Conservation (phyloP, 1,140 invertebrate genomes). For the Tetramorium alpestre region DNA sequence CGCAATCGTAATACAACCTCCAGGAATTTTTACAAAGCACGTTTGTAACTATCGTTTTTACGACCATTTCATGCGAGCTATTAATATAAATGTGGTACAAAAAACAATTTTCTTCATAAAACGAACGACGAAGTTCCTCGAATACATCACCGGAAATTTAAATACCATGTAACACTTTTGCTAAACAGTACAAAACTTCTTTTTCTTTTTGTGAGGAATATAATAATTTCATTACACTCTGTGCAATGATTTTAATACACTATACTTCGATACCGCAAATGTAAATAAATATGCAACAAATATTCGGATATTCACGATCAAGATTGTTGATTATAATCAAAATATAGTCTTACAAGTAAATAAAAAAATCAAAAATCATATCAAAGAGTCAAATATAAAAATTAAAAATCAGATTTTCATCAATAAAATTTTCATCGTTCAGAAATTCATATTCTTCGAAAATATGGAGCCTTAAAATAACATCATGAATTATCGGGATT, state of each 20-base stretch:
- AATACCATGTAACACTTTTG: slow-evolving; percentile 24
- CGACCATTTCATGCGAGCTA: neutral
- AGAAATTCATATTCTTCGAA: slow-evolving; percentile 26
- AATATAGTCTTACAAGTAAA: slow-evolving; percentile 5
- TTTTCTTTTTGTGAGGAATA: neutral
- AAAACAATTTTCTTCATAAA: neutral
- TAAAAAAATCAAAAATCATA: neutral
- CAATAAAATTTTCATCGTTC: neutral
- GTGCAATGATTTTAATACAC: slow-evolving; percentile 15
- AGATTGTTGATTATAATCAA: slow-evolving; percentile 27
- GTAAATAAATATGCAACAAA: neutral
- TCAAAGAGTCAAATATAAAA: neutral
- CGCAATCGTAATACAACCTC: slow-evolving; percentile 79
- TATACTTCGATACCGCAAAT: neutral
- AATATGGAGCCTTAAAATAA: neutral
- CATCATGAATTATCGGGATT: neutral
- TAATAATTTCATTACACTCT: slow-evolving; percentile 46
- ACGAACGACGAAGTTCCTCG: slow-evolving; percentile 35
- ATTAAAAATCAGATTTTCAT: slow-evolving; percentile 6
- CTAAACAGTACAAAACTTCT: slow-evolving; percentile 54
- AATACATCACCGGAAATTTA: neutral
- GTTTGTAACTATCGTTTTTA: neutral
- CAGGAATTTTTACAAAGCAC: neutral
- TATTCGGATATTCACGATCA: neutral
- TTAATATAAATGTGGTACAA: slow-evolving; percentile 38